phyloP scores from a whole-genome alignment of 2,113 vertebrate genomes.

The Gasterosteus nipponicus region DNA sequence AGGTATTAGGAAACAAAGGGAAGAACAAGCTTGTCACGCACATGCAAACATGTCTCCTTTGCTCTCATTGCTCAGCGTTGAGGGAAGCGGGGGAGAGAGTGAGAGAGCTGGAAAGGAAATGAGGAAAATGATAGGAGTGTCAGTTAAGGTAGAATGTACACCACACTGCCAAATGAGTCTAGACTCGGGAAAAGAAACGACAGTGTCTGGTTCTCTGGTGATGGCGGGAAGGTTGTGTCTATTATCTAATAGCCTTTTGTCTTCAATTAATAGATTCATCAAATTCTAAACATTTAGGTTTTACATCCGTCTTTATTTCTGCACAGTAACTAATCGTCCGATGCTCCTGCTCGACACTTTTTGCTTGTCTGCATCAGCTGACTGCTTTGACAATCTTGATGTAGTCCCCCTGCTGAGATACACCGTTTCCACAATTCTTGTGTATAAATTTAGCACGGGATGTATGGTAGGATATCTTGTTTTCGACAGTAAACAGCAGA shows the following conservation, averaged over 20 bases:
- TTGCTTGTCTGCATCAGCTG: constrained; percentile 26
- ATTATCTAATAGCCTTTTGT: constrained; percentile 64
- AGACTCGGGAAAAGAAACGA: constrained; percentile 43
- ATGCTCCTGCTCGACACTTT: not conserved
- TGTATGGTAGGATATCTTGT: constrained; percentile 20
- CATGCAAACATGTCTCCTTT: constrained; percentile 21
- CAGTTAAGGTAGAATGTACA: constrained; percentile 60
- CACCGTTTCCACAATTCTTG: constrained; percentile 24
- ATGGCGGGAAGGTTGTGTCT: constrained; percentile 59
- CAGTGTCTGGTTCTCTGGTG: constrained; percentile 36
- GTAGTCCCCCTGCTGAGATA: constrained; percentile 35
- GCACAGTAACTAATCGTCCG: not conserved
- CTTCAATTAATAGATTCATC: constrained; percentile 64
- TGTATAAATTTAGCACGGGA: constrained; percentile 28
- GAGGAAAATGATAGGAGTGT: constrained; percentile 38
- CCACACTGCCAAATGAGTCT: constrained; percentile 58
- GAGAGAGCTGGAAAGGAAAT: constrained; percentile 45
- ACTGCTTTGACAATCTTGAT: constrained; percentile 48
- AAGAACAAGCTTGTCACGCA: constrained; percentile 21
- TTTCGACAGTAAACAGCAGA: constrained; percentile 48
- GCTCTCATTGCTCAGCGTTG: not conserved
- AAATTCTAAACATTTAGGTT: constrained; percentile 60
- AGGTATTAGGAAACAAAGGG: constrained; percentile 3
- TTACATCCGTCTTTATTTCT: constrained; percentile 27
- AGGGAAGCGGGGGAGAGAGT: not conserved